A percentile compares a stretch with the other conserved stretches of the same genome.
Evolutionary conservation across 2,797 vertebrate genomes (phyloP).

Genomic region (Enteromius treurensis): DNA sequence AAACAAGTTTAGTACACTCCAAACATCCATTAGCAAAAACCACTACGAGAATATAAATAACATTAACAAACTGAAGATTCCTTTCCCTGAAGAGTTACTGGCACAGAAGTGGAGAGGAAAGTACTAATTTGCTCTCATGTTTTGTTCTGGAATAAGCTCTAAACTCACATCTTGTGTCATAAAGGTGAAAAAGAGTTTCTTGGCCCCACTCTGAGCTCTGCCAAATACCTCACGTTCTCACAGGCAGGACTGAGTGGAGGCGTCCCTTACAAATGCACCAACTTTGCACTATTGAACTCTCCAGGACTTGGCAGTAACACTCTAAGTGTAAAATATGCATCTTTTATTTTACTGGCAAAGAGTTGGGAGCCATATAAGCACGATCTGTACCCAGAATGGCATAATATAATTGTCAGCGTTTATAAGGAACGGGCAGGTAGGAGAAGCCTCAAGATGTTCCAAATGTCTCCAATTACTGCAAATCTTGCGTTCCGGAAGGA

Average conservation of each 20-base stretch:
- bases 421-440: constrained; percentile 42
- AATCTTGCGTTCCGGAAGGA: constrained; percentile 42
- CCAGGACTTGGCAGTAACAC: constrained; percentile 42
- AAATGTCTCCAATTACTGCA: constrained; percentile 52
- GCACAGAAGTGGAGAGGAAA: neutral
- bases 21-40: neutral
- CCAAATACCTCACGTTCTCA: constrained; percentile 11
- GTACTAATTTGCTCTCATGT: constrained; percentile 8
- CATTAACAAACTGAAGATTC: too few relatives aligned
- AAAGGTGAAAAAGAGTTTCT: constrained; percentile 30
- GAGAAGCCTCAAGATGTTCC: constrained; percentile 28
- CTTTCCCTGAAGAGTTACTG: constrained; percentile 7
- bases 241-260: neutral
- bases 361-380: constrained; percentile 39
- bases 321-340: constrained; percentile 48
- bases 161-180: constrained; percentile 24
- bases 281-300: constrained; percentile 49
- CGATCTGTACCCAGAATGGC: constrained; percentile 50
- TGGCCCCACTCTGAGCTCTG: neutral
- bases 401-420: constrained; percentile 53
- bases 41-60: constrained; percentile 1
- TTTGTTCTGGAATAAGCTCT: constrained; percentile 20
- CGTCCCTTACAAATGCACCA: constrained; percentile 25
- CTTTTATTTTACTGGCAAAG: constrained; percentile 48
- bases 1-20: constrained; percentile 5